Evolutionary conservation across 2,888 invertebrate species (phyloP), one percentile per base, ranked within the genome.

Genomic region (Alentia gelatinosa): DNA sequence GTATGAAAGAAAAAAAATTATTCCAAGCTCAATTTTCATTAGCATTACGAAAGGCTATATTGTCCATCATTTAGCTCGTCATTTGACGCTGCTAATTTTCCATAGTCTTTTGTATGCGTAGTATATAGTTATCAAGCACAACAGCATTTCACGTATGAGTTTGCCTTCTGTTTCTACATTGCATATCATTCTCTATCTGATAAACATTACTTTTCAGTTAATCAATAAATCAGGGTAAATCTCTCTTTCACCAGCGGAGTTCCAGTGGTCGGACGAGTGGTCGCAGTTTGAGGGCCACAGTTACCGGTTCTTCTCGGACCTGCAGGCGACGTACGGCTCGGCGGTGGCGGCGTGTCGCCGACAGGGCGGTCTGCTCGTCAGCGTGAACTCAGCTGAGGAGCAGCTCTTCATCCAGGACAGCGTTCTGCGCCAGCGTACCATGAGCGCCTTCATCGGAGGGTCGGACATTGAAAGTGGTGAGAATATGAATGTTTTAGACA

Each of bases 301-400:
- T 26, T 90, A 90, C 83, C 42, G 40, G 42, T 90, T 42, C 39
- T 90, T 90, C 83, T 33, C 47, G n/a, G 83, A 89, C 74, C 19
- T 33, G 1, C 40, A n/a, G 3, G 26, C 37, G 9, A 91, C 68
- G 0, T 89, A 5, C 7, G 19, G 0, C 4, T 39, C 19, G 3
- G 86, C 88, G 12, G 19, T 23, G 12, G 56, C 30, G 1, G 40
- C 40, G 3, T 91, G 91, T 37, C 4, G 39, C n/a, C 88, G 88
- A 1, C n/a, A 63, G 26, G 91, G 91, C 26, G 91, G 88, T 19
- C 40, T 91, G 33, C 74, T 91, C 5, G 91, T 89, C 40, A 89
- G 88, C 89, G 74, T 91, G 23, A 91, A 89, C 89, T 37, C 37
- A 26, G n/a, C 37, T 26, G 75, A 89, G 30, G 91, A 91, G 75